Conservation (phyloP, 2,888 invertebrate genomes). For the Apamea sordens region DNA sequence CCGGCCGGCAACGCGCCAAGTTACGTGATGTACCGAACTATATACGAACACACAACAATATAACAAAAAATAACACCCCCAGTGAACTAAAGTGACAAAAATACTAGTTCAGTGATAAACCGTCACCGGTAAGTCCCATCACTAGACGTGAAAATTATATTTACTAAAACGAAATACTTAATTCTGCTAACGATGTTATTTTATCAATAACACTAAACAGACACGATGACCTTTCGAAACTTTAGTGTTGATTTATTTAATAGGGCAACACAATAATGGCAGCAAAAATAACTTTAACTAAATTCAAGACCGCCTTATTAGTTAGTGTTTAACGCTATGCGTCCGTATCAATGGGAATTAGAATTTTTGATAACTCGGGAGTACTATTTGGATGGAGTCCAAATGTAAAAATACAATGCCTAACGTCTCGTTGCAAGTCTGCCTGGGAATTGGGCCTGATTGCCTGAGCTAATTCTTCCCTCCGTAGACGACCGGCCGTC, state of each 20-base stretch:
- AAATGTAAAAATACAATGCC: slow-evolving; percentile 89
- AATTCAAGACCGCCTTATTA: slow-evolving; percentile 45
- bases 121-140: slow-evolving; percentile 57
- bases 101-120: slow-evolving; percentile 55
- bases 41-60: slow-evolving; percentile 63
- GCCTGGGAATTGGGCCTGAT: slow-evolving; percentile 77
- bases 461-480: slow-evolving; percentile 69
- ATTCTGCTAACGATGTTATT: slow-evolving; percentile 54
- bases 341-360: slow-evolving; percentile 69
- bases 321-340: slow-evolving; percentile 47
- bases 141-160: slow-evolving; percentile 21
- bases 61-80: slow-evolving; percentile 57
- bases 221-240: slow-evolving; percentile 64
- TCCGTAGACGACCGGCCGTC: slow-evolving; percentile 58
- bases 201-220: slow-evolving; percentile 66
- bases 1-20: slow-evolving; percentile 47
- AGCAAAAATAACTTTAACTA: slow-evolving; percentile 43
- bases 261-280: slow-evolving; percentile 58
- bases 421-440: slow-evolving; percentile 82
- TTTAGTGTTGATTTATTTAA: slow-evolving; percentile 54
- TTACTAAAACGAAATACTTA: slow-evolving; percentile 28
- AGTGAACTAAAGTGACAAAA: slow-evolving; percentile 63
- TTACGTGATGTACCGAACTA: slow-evolving; percentile 66
- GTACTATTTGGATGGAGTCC: slow-evolving; percentile 88
- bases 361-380: slow-evolving; percentile 81